Conservation (phyloP, 2,113 vertebrate genomes). For the Rhynchomys soricoides region DNA sequence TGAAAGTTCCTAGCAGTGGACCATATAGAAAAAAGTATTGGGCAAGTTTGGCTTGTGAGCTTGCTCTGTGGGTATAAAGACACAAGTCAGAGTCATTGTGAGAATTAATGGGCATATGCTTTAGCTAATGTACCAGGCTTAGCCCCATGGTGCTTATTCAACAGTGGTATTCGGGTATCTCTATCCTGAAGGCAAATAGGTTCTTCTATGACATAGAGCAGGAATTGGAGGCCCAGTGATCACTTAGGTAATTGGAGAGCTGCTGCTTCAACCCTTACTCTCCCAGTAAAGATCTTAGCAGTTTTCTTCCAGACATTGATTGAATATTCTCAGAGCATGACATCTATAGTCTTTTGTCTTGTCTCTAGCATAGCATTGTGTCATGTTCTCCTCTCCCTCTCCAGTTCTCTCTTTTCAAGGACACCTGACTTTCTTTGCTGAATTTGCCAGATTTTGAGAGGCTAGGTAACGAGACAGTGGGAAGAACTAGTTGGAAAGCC, state of each 20-base stretch:
- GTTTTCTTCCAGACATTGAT: neutral
- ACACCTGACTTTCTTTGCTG: neutral
- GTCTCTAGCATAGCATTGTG: neutral
- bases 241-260: neutral
- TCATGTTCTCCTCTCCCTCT: too few species aligned
- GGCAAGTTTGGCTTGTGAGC: neutral
- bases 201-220: neutral
- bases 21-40: neutral
- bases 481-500: neutral
- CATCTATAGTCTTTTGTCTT: neutral
- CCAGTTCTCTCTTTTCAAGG: neutral
- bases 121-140: neutral
- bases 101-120: too few species aligned
- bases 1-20: neutral
- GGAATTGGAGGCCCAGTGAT: neutral
- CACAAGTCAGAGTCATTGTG: too few species aligned
- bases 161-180: neutral
- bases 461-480: neutral
- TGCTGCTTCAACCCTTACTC: accelerated
- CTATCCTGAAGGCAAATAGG: neutral
- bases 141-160: too few species aligned
- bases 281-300: too few species aligned
- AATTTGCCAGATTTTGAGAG: neutral
- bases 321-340: too few species aligned
- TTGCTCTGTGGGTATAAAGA: neutral